Base-by-base conservation (phyloP, 2,113 vertebrate species). In the Pluvialis apricaria region DNA sequence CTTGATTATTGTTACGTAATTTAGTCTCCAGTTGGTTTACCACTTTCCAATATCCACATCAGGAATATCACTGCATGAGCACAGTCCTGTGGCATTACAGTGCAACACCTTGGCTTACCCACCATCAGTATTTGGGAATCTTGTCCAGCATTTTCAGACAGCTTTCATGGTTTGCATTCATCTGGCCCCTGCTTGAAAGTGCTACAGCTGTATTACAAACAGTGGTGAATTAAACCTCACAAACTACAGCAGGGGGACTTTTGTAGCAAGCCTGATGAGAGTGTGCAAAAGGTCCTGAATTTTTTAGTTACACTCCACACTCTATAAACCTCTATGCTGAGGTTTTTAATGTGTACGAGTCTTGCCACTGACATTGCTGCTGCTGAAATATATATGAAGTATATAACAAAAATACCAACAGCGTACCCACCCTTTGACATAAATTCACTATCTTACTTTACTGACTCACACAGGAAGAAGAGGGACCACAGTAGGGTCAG, bases 261-360 rank as follows among this genome's bases (percentile, higher is more conserved):
- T 2, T 24, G 24, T 19, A 36, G 51, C 29, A 40, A 70, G 40
- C 18, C 32, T 51, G 24, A 49, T 26, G 32, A 61, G 25, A 34
- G 29, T 5, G 17, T 64, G 49, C 38, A 52, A 42, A 62, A 85
- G 9, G 42, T 60, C 32, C 25, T 34, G 47, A 64, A 40, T 52
- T 77, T 69, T 64, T 73, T 25, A 51, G 49, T 81, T 73, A n/a
- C n/a, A 8, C 40, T 34, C 32, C 45, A 9, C 26, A 13, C 21
- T 52, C 49, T 52, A 2, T 12, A 45, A 75, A 79, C 6, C 7
- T 73, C 15, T 89, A 75, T 45, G 58, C 45, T 66, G 42, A 29
- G 15, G 10, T 78, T 77, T 5, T 2, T 42, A 24, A 17, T 8
- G 13, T 6, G 0, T 40, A 3, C 1, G 4, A 28, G 40, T 42